phyloP scores from a whole-genome alignment of 2,113 vertebrate species.

The rat (Rattus norvegicus) region GRCr8 NC_086025.1:61392001-61392500 shows the following conservation, averaged over 20 bases:
- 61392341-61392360: neutral
- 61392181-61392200: neutral
- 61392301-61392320: neutral
- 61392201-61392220: neutral
- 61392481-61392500: neutral
- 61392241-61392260: neutral
- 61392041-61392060: conserved; percentile 69
- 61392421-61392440: conserved; percentile 4
- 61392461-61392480: neutral
- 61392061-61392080: conserved; percentile 55
- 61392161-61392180: neutral
- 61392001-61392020: conserved; percentile 74
- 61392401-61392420: conserved; percentile 16
- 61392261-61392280: neutral
- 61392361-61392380: neutral
- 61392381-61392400: conserved; percentile 18
- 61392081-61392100: neutral
- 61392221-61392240: neutral
- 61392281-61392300: neutral
- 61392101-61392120: neutral
- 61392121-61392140: neutral
- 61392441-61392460: neutral
- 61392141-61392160: neutral
- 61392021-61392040: conserved; percentile 68
- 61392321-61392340: neutral